A percentile compares a stretch with the other conserved stretches of the same genome.
phyloP scores from a whole-genome alignment of 53 echinoderm and acorn worm genomes.

The Crossaster papposus region DNA sequence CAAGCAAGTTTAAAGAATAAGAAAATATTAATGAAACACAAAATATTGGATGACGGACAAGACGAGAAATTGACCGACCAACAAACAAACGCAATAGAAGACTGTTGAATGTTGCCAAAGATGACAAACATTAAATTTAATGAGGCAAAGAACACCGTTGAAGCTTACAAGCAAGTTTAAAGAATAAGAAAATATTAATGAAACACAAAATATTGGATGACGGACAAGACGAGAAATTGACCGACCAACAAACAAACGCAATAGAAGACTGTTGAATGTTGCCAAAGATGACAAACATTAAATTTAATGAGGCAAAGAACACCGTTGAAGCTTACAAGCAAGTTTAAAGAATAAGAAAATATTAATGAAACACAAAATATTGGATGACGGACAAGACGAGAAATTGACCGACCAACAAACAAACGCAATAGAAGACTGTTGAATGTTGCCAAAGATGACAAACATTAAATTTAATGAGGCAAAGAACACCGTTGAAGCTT shows the following conservation, averaged over 20 bases:
- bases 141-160: constrained; percentile 79
- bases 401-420: too few relatives aligned
- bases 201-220: too few relatives aligned
- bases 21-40: neutral
- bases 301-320: constrained; percentile 86
- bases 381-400: too few relatives aligned
- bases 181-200: neutral
- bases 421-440: too few relatives aligned
- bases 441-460: too few relatives aligned
- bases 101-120: too few relatives aligned
- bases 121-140: constrained; percentile 77
- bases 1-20: constrained; percentile 67
- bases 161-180: constrained; percentile 79
- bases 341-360: neutral
- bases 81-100: too few relatives aligned
- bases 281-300: constrained; percentile 62
- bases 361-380: neutral
- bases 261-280: too few relatives aligned
- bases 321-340: constrained; percentile 83
- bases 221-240: too few relatives aligned
- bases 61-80: too few relatives aligned
- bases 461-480: constrained; percentile 83
- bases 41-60: too few relatives aligned
- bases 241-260: too few relatives aligned
- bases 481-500: constrained; percentile 72